These are phyloP conservation scores for Xylophagus ater DNA, from an alignment of 2,888 invertebrate genomes.

Conservation along the genomic window DNA sequence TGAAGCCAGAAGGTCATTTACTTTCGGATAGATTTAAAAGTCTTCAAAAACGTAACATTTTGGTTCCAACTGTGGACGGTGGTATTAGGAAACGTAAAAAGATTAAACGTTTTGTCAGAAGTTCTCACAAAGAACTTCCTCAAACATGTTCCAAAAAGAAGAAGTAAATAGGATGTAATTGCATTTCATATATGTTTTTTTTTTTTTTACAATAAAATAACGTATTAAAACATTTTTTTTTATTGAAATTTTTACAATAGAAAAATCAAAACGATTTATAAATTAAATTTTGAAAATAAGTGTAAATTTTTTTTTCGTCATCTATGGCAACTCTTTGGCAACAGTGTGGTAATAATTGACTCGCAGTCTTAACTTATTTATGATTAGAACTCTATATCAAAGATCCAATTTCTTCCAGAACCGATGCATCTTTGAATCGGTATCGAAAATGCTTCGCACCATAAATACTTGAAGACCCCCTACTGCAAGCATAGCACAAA, in stretches of 20 bases:
- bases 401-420: conserved; percentile 34
- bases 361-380: no score
- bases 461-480: conserved; percentile 66
- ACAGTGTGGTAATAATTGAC: not conserved
- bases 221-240: no score
- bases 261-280: no score
- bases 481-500: conserved; percentile 59
- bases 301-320: no score
- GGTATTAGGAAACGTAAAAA: conserved; percentile 57
- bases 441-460: conserved; percentile 68
- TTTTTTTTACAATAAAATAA: no score
- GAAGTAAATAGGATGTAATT: no score
- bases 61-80: conserved; percentile 57
- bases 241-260: no score
- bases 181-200: no score
- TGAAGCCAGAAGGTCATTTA: conserved; percentile 61
- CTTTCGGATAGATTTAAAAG: conserved; percentile 76
- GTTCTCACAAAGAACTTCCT: conserved; percentile 33
- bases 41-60: conserved; percentile 80
- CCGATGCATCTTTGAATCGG: conserved; percentile 34
- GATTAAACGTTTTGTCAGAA: conserved; percentile 59
- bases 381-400: conserved; percentile 20
- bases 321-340: not conserved
- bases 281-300: no score
- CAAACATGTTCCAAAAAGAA: not conserved